Conservation (phyloP, 2,797 vertebrate species). For the Phoeniculus purpureus region DNA sequence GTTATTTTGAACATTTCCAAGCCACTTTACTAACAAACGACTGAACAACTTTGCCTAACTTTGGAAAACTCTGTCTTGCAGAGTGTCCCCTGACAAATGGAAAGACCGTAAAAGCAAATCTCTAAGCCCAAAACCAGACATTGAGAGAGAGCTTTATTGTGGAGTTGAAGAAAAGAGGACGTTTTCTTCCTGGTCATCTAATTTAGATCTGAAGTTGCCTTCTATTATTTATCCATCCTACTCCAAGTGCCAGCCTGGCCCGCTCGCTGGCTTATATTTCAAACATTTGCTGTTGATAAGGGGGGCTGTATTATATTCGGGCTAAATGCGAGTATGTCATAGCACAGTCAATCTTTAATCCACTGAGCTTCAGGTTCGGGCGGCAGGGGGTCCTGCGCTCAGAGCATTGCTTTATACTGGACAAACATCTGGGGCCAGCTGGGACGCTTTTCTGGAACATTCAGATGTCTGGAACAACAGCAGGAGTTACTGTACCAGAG, state of each 20-base stretch:
- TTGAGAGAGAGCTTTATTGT: constrained; percentile 37
- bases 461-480: constrained; percentile 67
- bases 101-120: constrained; percentile 42
- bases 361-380: constrained; percentile 45
- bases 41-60: constrained; percentile 32
- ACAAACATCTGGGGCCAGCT: constrained; percentile 71
- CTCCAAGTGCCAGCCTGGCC: constrained; percentile 27
- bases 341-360: constrained; percentile 64
- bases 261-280: constrained; percentile 62
- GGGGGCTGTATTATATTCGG: constrained; percentile 47
- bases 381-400: constrained; percentile 43
- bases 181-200: constrained; percentile 53
- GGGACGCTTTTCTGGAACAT: constrained; percentile 62
- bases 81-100: neutral
- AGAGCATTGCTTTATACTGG: constrained; percentile 55
- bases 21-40: constrained; percentile 66
- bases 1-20: constrained; percentile 63
- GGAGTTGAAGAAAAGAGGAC: constrained; percentile 46
- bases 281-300: constrained; percentile 67
- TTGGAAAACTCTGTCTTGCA: neutral
- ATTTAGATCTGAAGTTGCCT: constrained; percentile 51
- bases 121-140: neutral
- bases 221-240: constrained; percentile 65
- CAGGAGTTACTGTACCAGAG: constrained; percentile 54
- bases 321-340: constrained; percentile 48